Conservation (phyloP, 2,797 vertebrate genomes). For the Anniella stebbinsi region DNA sequence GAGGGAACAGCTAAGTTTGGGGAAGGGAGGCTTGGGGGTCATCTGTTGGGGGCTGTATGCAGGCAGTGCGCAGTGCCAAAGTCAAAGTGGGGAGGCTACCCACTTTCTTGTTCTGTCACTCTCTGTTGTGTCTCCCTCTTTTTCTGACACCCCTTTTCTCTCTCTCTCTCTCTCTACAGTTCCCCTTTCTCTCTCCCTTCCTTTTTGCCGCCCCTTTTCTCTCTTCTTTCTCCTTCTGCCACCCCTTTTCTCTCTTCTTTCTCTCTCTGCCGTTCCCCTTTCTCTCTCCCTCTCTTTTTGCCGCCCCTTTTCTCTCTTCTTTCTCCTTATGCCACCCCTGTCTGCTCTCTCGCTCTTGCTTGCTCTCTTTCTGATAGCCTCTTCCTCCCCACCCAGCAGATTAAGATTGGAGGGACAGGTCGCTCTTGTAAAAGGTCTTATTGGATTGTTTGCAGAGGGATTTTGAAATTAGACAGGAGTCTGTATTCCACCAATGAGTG, state of each 20-base stretch:
- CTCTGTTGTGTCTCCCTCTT: too few species aligned
- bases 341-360: neutral
- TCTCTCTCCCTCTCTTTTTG: too few species aligned
- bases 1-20: neutral
- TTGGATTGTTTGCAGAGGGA: neutral
- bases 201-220: neutral
- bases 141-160: too few species aligned
- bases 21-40: neutral
- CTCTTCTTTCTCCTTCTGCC: accelerated
- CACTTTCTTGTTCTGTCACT: neutral
- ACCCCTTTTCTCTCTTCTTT: accelerated
- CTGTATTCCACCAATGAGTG: neutral
- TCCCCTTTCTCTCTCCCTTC: neutral
- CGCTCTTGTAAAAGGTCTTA: neutral
- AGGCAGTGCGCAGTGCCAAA: neutral
- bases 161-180: neutral
- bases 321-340: too few species aligned
- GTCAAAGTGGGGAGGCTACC: too few species aligned
- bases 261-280: too few species aligned
- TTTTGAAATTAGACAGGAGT: neutral
- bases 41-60: neutral
- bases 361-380: neutral
- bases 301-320: too few species aligned
- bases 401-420: too few species aligned
- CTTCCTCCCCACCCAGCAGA: neutral